A percentile compares a stretch with the other conserved stretches of the same genome.
Evolutionary conservation across 2,113 vertebrate species (phyloP).

Genomic region (Nothobranchius furzeri): DNA sequence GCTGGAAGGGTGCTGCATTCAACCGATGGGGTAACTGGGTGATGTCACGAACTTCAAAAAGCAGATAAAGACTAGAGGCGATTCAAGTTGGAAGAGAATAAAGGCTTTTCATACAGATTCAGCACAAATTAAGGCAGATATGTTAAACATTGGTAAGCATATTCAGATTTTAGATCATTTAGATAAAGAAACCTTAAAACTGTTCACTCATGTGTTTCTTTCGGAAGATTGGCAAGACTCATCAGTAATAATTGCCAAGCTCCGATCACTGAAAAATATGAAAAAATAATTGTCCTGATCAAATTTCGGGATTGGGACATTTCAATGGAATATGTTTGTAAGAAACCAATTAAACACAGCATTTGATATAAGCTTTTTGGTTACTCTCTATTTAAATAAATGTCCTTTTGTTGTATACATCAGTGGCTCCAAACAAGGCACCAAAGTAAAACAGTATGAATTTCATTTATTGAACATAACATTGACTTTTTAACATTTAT

Average conservation of each 20-base stretch:
- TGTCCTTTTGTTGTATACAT: neutral
- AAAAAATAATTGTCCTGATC: too few relatives aligned
- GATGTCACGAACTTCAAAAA: constrained; percentile 29
- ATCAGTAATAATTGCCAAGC: too few relatives aligned
- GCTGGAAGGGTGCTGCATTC: constrained; percentile 25
- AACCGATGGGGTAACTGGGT: constrained; percentile 6
- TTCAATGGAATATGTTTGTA: too few relatives aligned
- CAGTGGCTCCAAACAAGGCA: too few relatives aligned
- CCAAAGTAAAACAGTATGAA: too few relatives aligned
- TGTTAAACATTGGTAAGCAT: neutral
- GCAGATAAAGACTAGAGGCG: constrained; percentile 42
- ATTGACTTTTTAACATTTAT: too few relatives aligned
- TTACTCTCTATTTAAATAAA: neutral
- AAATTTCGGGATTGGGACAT: too few relatives aligned
- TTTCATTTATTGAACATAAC: too few relatives aligned
- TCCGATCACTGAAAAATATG: too few relatives aligned
- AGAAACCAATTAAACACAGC: too few relatives aligned
- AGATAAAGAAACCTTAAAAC: neutral
- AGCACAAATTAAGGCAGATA: constrained; percentile 31
- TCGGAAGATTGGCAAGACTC: too few relatives aligned
- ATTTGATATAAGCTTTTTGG: neutral
- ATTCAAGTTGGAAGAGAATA: constrained; percentile 44
- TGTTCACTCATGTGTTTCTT: neutral
- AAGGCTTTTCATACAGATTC: constrained; percentile 35
- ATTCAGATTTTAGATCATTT: constrained; percentile 5